A percentile compares a stretch with the other conserved stretches of the same genome.
phyloP scores from a whole-genome alignment of 2,113 vertebrate species.

The Tauraco erythrolophus region DNA sequence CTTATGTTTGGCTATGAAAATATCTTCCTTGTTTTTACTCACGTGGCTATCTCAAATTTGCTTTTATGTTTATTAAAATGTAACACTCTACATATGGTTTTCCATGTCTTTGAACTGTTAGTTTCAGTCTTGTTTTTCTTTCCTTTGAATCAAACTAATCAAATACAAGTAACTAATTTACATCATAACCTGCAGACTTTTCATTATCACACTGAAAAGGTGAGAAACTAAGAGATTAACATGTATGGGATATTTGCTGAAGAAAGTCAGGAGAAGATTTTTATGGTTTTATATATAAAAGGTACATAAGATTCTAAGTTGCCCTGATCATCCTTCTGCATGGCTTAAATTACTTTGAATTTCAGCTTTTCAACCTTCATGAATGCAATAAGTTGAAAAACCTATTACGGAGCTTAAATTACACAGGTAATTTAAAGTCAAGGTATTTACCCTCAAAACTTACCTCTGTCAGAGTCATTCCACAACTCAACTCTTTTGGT shows the following conservation, averaged over 20 bases:
- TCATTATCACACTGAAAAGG: conserved; percentile 55
- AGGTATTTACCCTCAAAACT: conserved; percentile 56
- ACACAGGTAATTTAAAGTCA: conserved; percentile 10
- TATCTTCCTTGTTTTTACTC: neutral
- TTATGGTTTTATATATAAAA: neutral
- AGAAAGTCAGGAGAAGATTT: neutral
- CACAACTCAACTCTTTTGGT: neutral
- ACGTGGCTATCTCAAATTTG: neutral
- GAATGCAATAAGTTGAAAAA: conserved; percentile 20
- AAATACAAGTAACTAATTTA: conserved; percentile 59
- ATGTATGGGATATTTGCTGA: conserved; percentile 9
- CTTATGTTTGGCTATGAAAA: neutral
- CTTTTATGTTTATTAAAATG: neutral
- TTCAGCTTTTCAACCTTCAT: conserved; percentile 53
- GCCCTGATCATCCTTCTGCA: neutral
- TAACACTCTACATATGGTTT: neutral
- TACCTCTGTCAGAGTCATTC: conserved; percentile 30
- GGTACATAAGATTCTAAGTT: neutral
- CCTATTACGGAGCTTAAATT: conserved; percentile 48
- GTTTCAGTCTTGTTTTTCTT: neutral
- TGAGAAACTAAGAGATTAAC: conserved; percentile 60
- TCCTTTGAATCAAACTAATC: neutral
- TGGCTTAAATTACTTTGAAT: conserved; percentile 37
- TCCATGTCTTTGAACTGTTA: neutral
- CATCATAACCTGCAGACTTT: conserved; percentile 41